Base-by-base conservation (phyloP, 2,797 vertebrate genomes). In the Amniataba percoides region DNA sequence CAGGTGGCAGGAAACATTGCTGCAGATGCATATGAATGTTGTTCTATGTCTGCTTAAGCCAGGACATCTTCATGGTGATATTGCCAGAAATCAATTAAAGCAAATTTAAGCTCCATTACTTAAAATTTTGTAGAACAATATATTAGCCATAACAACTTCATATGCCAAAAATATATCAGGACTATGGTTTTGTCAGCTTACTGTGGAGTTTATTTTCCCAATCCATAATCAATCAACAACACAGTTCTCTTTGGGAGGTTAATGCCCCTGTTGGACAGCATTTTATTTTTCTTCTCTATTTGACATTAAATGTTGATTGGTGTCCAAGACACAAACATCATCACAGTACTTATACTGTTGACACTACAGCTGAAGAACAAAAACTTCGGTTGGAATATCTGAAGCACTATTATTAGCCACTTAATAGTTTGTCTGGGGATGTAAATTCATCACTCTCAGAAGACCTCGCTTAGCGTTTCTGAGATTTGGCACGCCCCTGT, bases 391-490 rank as follows among this genome's bases (percentile, higher is more conserved):
- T 63, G 6, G 36, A 42, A 21, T 12, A 42, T 62, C 23, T 34
- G 43, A 55, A 63, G 7, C 18, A 14, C 34, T 55, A 8, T 59
- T 74, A 65, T 80, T 71, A 61, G 43, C n/a, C 27, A 69, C 62
- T 75, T 74, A 62, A 63, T 59, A 75, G 43, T 74, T 85, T 63
- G 48, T 87, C 42, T 8, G 18, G 52, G 16, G 52, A 71, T 77
- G 55, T 71, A 63, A 73, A 77, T 80, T 31, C 31, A 81, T 78
- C 56, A 19, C 19, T 65, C 66, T 85, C 49, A 42, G 36, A 58
- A 31, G 62, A 70, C 3, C 52, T 79, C 51, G 25, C 53, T 75
- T 45, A 83, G 83, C n/a, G 42, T 76, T 80, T 86, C 21, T 48
- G 34, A 61, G 60, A 75, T 60, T 46, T 82, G 42, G 43, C 57